Evolutionary conservation across 2,888 invertebrate genomes (phyloP).

Genomic region (Adineta ricciae): DNA sequence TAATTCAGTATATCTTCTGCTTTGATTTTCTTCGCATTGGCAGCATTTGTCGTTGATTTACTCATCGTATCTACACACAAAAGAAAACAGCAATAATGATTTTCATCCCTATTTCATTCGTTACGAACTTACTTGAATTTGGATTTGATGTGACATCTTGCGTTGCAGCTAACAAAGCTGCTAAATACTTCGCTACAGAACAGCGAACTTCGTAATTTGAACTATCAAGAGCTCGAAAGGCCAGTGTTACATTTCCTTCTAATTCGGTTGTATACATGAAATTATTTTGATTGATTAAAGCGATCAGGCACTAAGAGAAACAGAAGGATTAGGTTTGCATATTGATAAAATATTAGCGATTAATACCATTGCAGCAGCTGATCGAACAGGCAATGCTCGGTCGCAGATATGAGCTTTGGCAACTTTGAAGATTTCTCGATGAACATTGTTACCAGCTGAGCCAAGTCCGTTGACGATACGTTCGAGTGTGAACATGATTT

Average conservation of each 20-base stretch:
- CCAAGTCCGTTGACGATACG: constrained; percentile 88
- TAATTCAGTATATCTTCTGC: constrained; percentile 81
- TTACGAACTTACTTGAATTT: not conserved
- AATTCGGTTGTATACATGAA: constrained; percentile 72
- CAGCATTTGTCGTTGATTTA: not conserved
- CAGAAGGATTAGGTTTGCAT: not conserved
- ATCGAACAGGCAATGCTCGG: constrained; percentile 78
- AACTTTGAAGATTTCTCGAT: constrained; percentile 55
- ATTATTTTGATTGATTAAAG: constrained; percentile 75
- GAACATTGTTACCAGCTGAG: constrained; percentile 67
- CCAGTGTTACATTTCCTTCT: constrained; percentile 79
- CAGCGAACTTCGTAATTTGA: constrained; percentile 83
- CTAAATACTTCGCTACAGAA: constrained; percentile 79
- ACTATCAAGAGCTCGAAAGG: constrained; percentile 79
- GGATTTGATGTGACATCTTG: not conserved
- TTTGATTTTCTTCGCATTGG: constrained; percentile 11
- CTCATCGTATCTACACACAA: not conserved
- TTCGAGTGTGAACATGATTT: constrained; percentile 89
- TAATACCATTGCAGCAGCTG: constrained; percentile 70
- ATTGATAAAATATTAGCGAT: not conserved
- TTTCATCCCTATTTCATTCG: too few species aligned
- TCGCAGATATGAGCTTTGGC: constrained; percentile 77
- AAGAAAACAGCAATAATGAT: too few species aligned
- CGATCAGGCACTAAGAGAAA: constrained; percentile 64
- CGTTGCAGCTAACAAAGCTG: constrained; percentile 47